Conservation (phyloP, 2,888 invertebrate species). For the Charanyca ferruginea region DNA sequence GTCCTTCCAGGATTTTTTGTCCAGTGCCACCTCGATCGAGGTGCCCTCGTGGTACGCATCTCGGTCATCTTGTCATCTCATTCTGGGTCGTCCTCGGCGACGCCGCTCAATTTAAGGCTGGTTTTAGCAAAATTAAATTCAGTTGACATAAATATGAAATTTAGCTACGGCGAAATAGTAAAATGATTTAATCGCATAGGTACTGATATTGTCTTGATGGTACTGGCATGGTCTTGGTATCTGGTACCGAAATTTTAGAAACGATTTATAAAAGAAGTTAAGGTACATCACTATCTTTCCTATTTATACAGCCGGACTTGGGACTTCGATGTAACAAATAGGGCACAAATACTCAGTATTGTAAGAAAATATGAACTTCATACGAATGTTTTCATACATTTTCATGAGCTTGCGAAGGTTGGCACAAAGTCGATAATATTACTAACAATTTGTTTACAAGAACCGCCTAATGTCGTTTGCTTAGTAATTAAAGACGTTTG, state of each 20-base stretch:
- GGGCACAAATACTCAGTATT: constrained; percentile 32
- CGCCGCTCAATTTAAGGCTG: too few relatives aligned
- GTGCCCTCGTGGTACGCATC: too few relatives aligned
- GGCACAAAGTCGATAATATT: constrained; percentile 8
- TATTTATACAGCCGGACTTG: constrained; percentile 30
- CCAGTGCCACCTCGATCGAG: too few relatives aligned
- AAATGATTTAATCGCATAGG: too few relatives aligned
- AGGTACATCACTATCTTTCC: constrained; percentile 35
- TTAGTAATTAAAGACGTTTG: constrained; percentile 25
- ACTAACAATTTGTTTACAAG: constrained; percentile 26
- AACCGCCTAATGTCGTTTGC: constrained; percentile 24
- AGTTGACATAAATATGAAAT: too few relatives aligned
- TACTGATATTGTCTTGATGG: too few relatives aligned
- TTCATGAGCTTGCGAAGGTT: constrained; percentile 3
- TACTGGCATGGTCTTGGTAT: too few relatives aligned
- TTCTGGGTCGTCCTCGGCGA: too few relatives aligned
- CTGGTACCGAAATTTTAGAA: background rate
- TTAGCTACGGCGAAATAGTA: too few relatives aligned
- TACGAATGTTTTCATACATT: constrained; percentile 15
- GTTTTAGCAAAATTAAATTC: too few relatives aligned
- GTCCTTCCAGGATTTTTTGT: too few relatives aligned
- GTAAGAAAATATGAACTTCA: constrained; percentile 14
- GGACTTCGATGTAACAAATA: constrained; percentile 37
- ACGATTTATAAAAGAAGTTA: background rate
- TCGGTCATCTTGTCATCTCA: too few relatives aligned